These are phyloP conservation scores for Latrodectus geometricus DNA, from an alignment of 1,140 invertebrate genomes.

Conservation along the genomic window DNA sequence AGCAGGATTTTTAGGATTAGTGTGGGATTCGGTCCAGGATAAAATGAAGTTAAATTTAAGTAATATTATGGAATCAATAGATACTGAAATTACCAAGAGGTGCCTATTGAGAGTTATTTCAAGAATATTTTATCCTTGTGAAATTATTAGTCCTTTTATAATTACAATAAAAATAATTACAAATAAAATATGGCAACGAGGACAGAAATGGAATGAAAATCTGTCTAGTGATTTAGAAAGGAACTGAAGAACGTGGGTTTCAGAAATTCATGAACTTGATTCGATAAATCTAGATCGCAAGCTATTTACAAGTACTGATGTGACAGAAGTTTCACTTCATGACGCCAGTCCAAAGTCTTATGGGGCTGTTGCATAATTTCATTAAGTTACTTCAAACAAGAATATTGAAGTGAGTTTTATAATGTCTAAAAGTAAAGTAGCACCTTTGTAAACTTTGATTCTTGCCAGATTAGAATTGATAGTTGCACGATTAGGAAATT, in stretches of 20 bases:
- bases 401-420: neutral
- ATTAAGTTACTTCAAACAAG: neutral
- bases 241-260: neutral
- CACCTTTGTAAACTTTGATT: neutral
- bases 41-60: too few relatives aligned
- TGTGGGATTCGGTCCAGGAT: too few relatives aligned
- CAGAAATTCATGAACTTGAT: neutral
- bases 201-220: neutral
- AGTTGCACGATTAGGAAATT: neutral
- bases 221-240: neutral
- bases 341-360: constrained; percentile 5
- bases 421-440: neutral
- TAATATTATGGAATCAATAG: too few relatives aligned
- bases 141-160: too few relatives aligned
- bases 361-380: neutral
- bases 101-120: too few relatives aligned
- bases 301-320: neutral
- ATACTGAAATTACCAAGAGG: too few relatives aligned
- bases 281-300: neutral
- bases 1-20: too few relatives aligned
- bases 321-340: constrained; percentile 5
- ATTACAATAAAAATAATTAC: neutral
- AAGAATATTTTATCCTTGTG: too few relatives aligned
- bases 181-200: neutral
- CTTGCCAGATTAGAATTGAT: constrained; percentile 9